phyloP scores from a whole-genome alignment of 2,113 vertebrate genomes.

The Eptesicus fuscus region DNA sequence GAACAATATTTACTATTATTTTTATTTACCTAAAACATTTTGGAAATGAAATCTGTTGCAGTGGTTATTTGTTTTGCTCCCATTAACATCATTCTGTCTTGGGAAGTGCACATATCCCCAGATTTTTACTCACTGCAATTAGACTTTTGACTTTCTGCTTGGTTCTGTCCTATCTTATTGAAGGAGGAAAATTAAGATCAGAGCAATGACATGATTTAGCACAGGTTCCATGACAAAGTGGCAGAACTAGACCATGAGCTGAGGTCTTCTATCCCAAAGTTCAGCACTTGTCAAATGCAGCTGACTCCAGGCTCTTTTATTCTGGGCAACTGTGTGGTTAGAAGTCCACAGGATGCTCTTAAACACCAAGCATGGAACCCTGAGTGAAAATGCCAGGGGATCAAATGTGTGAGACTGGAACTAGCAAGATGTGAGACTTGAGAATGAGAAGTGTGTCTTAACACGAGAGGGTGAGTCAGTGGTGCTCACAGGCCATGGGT shows the following conservation, averaged over 20 bases:
- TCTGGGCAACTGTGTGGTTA: neutral
- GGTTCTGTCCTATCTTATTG: neutral
- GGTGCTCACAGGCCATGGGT: neutral
- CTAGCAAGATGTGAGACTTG: neutral
- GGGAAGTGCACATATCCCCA: neutral
- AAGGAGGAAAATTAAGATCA: neutral
- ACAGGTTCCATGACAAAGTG: neutral
- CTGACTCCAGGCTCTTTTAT: neutral
- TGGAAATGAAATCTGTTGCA: neutral
- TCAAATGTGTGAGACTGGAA: neutral
- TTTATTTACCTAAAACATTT: neutral
- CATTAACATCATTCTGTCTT: neutral
- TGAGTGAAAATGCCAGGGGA: neutral
- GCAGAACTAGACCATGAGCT: neutral
- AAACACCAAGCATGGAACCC: no score
- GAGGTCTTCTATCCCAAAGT: neutral
- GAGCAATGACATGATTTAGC: neutral
- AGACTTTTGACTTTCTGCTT: constrained; percentile 3
- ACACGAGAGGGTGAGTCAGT: neutral
- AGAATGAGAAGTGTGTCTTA: neutral
- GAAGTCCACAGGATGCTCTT: neutral
- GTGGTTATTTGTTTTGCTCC: neutral
- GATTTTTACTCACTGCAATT: neutral
- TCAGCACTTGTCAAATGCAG: neutral
- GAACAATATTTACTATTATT: neutral